Evolutionary conservation across 1,140 invertebrate genomes (phyloP).

Genomic region (Trachymyrmex cornetzi): DNA sequence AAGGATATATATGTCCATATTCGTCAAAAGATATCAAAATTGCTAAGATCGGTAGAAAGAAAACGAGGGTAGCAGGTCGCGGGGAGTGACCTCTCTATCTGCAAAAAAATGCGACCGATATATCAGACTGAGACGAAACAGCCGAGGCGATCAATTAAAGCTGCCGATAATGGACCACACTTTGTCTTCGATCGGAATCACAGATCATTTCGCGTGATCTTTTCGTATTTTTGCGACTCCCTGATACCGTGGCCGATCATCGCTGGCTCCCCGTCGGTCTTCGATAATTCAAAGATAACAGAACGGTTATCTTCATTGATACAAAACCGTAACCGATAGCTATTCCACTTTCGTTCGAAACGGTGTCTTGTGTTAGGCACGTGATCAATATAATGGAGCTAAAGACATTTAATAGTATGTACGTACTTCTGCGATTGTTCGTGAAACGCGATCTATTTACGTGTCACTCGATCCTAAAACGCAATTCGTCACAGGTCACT

Average conservation of each 20-base stretch:
- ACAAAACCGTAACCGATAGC: neutral
- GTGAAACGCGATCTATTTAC: conserved; percentile 48
- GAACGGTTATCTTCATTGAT: conserved; percentile 20
- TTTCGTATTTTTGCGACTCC: conserved; percentile 27
- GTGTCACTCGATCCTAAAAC: neutral
- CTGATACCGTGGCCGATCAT: neutral
- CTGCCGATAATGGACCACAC: conserved; percentile 16
- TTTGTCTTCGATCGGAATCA: conserved; percentile 31
- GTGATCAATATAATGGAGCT: conserved; percentile 34
- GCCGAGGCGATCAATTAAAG: conserved; percentile 49
- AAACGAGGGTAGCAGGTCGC: conserved; percentile 78
- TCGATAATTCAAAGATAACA: conserved; percentile 30
- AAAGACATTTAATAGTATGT: conserved; percentile 6
- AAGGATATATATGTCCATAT: neutral
- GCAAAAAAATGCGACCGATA: conserved; percentile 53
- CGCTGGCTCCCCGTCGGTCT: neutral
- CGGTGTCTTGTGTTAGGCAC: neutral
- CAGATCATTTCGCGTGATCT: conserved; percentile 4
- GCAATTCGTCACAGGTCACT: neutral
- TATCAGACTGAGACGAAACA: conserved; percentile 60
- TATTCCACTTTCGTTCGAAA: conserved; percentile 12
- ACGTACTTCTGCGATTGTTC: neutral
- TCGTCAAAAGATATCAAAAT: conserved; percentile 63
- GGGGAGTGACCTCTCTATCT: conserved; percentile 41
- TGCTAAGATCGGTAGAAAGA: conserved; percentile 54